A percentile compares a stretch with the other conserved stretches of the same genome.
Conservation (phyloP, 2,797 vertebrate genomes). For the Sphenodon punctatus region DNA sequence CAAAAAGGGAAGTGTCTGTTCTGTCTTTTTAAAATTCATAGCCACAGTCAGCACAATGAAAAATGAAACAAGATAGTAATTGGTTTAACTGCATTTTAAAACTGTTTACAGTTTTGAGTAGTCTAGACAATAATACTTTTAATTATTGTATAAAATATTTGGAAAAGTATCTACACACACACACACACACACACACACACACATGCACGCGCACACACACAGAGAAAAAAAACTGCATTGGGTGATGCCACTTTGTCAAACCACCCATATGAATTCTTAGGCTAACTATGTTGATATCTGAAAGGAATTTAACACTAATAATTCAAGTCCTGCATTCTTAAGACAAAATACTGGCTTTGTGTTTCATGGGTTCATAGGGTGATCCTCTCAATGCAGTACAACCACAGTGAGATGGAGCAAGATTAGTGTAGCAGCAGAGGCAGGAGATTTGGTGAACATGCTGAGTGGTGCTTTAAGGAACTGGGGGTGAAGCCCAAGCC, state of each 20-base stretch:
- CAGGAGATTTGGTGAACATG: neutral
- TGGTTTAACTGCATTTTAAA: neutral
- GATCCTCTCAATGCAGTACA: neutral
- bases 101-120: neutral
- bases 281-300: neutral
- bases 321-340: neutral
- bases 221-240: neutral
- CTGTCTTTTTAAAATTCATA: neutral
- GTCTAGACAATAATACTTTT: neutral
- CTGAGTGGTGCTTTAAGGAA: neutral
- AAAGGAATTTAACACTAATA: neutral
- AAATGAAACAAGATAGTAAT: constrained; percentile 24
- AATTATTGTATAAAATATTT: no score
- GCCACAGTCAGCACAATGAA: constrained; percentile 16
- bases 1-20: neutral
- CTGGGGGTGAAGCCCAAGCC: neutral
- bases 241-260: neutral
- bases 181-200: no score
- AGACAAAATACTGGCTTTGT: neutral
- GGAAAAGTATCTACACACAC: no score
- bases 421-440: neutral
- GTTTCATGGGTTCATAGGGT: neutral
- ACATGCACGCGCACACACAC: no score
- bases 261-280: neutral
- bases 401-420: neutral